phyloP scores from a whole-genome alignment of 2,888 invertebrate species.

The Idaea aversata region DNA sequence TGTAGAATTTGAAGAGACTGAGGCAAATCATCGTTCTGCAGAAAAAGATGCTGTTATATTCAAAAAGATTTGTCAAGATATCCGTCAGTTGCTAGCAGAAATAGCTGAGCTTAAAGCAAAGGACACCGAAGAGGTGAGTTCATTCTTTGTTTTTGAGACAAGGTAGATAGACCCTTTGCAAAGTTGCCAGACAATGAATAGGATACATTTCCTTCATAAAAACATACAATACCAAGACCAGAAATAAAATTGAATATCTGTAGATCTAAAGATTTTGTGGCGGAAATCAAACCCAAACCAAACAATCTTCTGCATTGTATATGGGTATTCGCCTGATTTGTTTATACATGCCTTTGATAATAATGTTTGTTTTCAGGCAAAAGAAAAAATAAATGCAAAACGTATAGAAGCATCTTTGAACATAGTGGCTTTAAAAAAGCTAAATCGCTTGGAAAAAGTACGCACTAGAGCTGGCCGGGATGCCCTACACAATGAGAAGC shows the following conservation, averaged over 20 bases:
- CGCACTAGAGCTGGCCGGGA: constrained; percentile 91
- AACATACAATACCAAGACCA: too few species aligned
- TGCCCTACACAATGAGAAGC: constrained; percentile 89
- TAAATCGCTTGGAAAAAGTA: constrained; percentile 94
- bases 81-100: constrained; percentile 84
- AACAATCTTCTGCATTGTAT: too few species aligned
- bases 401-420: constrained; percentile 87
- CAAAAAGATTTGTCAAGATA: constrained; percentile 84
- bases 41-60: constrained; percentile 85
- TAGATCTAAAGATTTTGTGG: too few species aligned
- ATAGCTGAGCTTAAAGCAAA: constrained; percentile 84
- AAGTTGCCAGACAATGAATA: background rate
- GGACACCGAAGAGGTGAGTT: constrained; percentile 75
- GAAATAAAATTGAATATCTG: too few species aligned
- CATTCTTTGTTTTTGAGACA: background rate
- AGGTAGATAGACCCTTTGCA: background rate
- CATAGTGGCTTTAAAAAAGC: constrained; percentile 91
- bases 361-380: constrained; percentile 61
- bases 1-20: constrained; percentile 86
- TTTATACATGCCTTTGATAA: background rate
- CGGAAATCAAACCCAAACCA: too few species aligned
- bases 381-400: constrained; percentile 83
- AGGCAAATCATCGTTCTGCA: constrained; percentile 83
- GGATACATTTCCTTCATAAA: too few species aligned
- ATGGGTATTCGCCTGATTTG: too few species aligned